These are phyloP conservation scores for Dyspetes luteomarginatus DNA, from an alignment of 2,888 invertebrate genomes.

Conservation along the genomic window DNA sequence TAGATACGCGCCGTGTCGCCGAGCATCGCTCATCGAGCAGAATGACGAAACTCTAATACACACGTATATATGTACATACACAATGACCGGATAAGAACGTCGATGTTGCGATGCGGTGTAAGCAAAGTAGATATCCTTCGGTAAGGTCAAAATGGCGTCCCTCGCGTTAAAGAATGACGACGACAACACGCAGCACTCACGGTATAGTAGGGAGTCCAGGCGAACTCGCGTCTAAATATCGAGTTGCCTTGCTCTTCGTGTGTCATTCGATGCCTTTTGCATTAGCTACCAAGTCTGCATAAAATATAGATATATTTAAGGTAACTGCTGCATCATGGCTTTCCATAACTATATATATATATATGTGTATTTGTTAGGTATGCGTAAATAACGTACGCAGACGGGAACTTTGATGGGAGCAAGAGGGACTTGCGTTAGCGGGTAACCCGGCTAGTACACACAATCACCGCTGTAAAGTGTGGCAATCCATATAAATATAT, in stretches of 20 bases:
- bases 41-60: slow-evolving; percentile 68
- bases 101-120: slow-evolving; percentile 40
- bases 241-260: slow-evolving; percentile 23
- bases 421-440: slow-evolving; percentile 45
- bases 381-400: slow-evolving; percentile 15
- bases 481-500: background rate
- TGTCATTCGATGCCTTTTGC: background rate
- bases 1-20: slow-evolving; percentile 25
- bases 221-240: slow-evolving; percentile 35
- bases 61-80: background rate
- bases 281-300: background rate
- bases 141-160: slow-evolving; percentile 81
- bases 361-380: too few species aligned
- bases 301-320: background rate
- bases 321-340: background rate
- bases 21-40: slow-evolving; percentile 27
- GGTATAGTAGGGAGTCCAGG: slow-evolving; percentile 31
- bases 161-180: slow-evolving; percentile 16
- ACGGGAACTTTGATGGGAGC: slow-evolving; percentile 32
- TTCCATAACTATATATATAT: too few species aligned
- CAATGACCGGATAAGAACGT: slow-evolving; percentile 65
- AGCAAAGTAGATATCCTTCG: slow-evolving; percentile 77
- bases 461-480: background rate
- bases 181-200: background rate
- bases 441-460: background rate